Percentiles rank a stretch among this genome's conserved stretches.
phyloP scores from a whole-genome alignment of 2,888 invertebrate genomes.

The Priocnemis perturbator region DNA sequence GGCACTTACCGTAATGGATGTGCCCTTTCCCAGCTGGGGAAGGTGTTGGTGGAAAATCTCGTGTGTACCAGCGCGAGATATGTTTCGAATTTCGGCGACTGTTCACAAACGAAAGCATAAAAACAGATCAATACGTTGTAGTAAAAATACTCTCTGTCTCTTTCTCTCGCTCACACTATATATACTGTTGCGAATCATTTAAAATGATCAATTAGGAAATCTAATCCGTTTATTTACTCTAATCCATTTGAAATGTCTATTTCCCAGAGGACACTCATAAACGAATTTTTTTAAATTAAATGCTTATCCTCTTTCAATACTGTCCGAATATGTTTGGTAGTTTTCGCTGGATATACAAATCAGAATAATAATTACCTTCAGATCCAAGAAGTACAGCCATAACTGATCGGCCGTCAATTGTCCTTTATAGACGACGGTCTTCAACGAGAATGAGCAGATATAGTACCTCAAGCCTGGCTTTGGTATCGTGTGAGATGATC shows the following conservation, averaged over 20 bases:
- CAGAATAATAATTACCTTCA: constrained; percentile 72
- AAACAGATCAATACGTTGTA: too few relatives aligned
- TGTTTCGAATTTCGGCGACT: constrained; percentile 92
- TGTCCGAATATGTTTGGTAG: too few relatives aligned
- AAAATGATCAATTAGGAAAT: too few relatives aligned
- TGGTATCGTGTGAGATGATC: constrained; percentile 91
- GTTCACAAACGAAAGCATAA: constrained; percentile 50
- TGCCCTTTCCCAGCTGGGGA: constrained; percentile 99
- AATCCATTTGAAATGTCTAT: too few relatives aligned
- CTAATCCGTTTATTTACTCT: too few relatives aligned
- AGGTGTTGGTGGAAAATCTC: constrained; percentile 99
- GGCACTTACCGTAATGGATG: constrained; percentile 94
- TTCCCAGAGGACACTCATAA: too few relatives aligned
- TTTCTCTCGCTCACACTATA: too few relatives aligned
- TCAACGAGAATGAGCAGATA: constrained; percentile 94
- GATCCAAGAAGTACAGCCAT: constrained; percentile 85
- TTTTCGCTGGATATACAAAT: too few relatives aligned
- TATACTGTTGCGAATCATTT: too few relatives aligned
- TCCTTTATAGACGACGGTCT: constrained; percentile 97
- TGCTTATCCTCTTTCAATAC: too few relatives aligned
- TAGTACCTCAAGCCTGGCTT: constrained; percentile 94
- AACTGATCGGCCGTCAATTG: constrained; percentile 96
- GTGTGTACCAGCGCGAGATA: constrained; percentile 98
- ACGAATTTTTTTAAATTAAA: too few relatives aligned
- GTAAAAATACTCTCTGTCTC: too few relatives aligned